A percentile compares a stretch with the other conserved stretches of the same genome.
Conservation (phyloP, 2,888 invertebrate species). For the Rugalucina vietnamica region DNA sequence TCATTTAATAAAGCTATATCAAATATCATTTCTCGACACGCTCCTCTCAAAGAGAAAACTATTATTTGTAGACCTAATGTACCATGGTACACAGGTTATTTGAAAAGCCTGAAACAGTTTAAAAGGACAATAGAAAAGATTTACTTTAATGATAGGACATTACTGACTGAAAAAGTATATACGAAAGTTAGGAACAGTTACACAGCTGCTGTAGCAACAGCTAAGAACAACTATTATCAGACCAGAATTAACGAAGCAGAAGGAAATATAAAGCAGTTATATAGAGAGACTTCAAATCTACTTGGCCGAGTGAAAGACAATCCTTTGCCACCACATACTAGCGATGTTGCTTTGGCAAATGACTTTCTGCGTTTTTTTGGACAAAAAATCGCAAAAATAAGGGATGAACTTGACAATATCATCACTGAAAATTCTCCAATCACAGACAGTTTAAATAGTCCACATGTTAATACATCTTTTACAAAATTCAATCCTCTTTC, state of each 20-base stretch:
- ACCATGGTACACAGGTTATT: conserved; percentile 39
- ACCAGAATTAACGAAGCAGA: conserved; percentile 30
- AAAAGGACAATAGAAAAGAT: conserved; percentile 35
- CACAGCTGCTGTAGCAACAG: conserved; percentile 27
- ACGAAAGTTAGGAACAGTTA: conserved; percentile 30
- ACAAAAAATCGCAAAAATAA: conserved; percentile 31
- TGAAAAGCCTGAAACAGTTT: conserved; percentile 36
- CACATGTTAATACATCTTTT: not conserved
- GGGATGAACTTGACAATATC: conserved; percentile 34
- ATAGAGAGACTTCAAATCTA: conserved; percentile 17
- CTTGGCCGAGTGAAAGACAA: conserved; percentile 32
- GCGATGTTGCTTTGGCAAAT: conserved; percentile 31
- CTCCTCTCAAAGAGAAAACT: conserved; percentile 35
- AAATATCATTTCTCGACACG: conserved; percentile 33
- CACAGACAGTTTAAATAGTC: not conserved
- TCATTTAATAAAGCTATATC: conserved; percentile 13
- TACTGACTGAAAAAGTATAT: conserved; percentile 20
- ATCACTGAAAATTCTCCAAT: not conserved
- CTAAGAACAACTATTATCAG: conserved; percentile 35
- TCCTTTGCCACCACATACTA: conserved; percentile 22
- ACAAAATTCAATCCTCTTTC: conserved; percentile 16
- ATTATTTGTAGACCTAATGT: conserved; percentile 34
- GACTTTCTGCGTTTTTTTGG: conserved; percentile 24
- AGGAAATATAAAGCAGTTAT: conserved; percentile 14
- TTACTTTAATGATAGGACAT: conserved; percentile 30